Evolutionary conservation across 2,888 invertebrate genomes (phyloP), one percentile per base, ranked within the genome.

Genomic region (Phyllotreta striolata): DNA sequence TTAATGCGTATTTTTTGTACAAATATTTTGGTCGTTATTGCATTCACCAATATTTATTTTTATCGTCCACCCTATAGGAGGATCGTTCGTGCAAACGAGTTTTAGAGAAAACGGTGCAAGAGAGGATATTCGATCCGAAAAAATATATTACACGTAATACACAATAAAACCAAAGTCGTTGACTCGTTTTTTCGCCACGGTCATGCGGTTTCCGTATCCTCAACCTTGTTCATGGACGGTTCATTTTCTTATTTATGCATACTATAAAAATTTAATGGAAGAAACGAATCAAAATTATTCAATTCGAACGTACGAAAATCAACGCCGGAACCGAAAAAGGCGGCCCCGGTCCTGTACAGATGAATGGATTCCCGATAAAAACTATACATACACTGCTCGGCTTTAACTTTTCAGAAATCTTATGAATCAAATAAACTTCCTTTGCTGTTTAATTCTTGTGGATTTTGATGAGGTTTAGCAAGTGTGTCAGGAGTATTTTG

Each of bases 151-250:
- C 5, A 24, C 24, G 4, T 24, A 24, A 24, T 24, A 24, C 24
- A 24, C 24, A 24, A 24, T 24, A 24, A 24, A 24, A 24, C 24
- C 24, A 12, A 44, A 56, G 56, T 56, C 56, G 46, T 44, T 38
- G 56, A 56, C 56, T 56, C 46, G 34, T 55, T 13, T 62, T 46
- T 56, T 47, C 56, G 55, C 55, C 55, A 62, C 62, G 62, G 62
- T 62, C 55, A 62, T 43, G 43, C 56, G 62, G 47, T 47, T 56
- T 47, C 14, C 41, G 55, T 55, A 62, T 62, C 56, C 62, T 62
- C 56, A 55, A 62, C 62, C 62, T 62, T 62, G 46, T 55, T 55
- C 55, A 56, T 56, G 56, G 56, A 56, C 56, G 14, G 43, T 56
- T 56, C 56, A 9, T 37, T 56, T 56, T 24, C 10, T 44, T 44